Percentiles rank a stretch among this genome's conserved stretches.
phyloP scores from a whole-genome alignment of 2,888 invertebrate species.

The Physocephala rufipes region DNA sequence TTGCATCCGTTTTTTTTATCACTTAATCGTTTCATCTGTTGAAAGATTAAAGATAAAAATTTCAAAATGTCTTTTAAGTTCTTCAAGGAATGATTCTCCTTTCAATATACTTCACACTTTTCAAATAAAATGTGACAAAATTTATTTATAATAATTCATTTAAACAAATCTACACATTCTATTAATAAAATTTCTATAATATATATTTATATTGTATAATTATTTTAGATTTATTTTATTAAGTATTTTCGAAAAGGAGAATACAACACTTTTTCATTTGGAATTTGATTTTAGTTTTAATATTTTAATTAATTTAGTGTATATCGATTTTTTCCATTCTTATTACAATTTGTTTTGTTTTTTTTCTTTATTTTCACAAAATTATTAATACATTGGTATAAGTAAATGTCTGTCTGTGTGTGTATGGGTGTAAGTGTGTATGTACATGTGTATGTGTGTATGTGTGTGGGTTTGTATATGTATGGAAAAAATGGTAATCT shows the following conservation, averaged over 20 bases:
- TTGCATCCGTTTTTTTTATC: constrained; percentile 38
- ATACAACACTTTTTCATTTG: neutral
- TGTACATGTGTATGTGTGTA: constrained; percentile 13
- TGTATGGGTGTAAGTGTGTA: constrained; percentile 35
- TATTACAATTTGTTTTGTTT: too few relatives aligned
- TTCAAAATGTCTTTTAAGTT: constrained; percentile 24
- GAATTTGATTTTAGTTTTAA: constrained; percentile 7
- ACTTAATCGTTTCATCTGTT: constrained; percentile 34
- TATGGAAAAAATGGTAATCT: neutral
- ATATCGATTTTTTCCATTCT: constrained; percentile 1
- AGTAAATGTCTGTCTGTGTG: constrained; percentile 19
- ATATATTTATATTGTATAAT: constrained; percentile 10
- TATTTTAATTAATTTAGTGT: constrained; percentile 19
- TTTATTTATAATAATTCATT: constrained; percentile 33
- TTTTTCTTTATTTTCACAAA: constrained; percentile 14
- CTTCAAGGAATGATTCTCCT: constrained; percentile 38
- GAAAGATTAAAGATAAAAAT: too few relatives aligned
- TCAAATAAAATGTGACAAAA: constrained; percentile 42
- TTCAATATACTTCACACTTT: constrained; percentile 36
- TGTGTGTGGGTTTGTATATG: neutral
- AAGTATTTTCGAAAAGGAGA: constrained; percentile 25
- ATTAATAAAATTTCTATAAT: constrained; percentile 23
- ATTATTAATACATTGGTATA: constrained; percentile 29
- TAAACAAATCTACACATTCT: constrained; percentile 43
- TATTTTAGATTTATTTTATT: constrained; percentile 34